A percentile compares a stretch with the other conserved stretches of the same genome.
Conservation (phyloP, 2,888 invertebrate species). For the Perizoma affinitatum region DNA sequence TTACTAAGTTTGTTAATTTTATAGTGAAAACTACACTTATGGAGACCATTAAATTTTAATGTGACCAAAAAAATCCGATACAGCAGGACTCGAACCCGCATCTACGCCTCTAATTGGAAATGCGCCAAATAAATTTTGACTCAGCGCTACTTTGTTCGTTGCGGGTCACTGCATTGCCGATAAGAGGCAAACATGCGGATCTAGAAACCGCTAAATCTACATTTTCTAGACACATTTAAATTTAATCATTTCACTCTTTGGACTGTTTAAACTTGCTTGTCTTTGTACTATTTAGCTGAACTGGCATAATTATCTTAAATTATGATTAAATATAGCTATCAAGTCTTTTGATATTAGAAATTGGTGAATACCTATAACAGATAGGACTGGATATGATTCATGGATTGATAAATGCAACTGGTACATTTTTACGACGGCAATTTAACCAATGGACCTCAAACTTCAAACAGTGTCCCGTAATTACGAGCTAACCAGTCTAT, state of each 20-base stretch:
- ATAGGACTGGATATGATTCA: constrained; percentile 19
- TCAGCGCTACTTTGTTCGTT: too few relatives aligned
- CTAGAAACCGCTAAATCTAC: too few relatives aligned
- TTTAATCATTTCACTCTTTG: constrained; percentile 12
- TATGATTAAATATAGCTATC: constrained; percentile 26
- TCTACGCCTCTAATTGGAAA: too few relatives aligned
- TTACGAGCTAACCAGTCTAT: too few relatives aligned
- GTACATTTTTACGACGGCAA: constrained; percentile 5
- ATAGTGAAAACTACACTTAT: too few relatives aligned
- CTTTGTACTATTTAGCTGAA: constrained; percentile 27
- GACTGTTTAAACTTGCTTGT: constrained; percentile 14
- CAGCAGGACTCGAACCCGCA: too few relatives aligned
- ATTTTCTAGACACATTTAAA: too few relatives aligned
- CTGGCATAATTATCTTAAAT: constrained; percentile 17
- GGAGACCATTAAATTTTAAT: too few relatives aligned
- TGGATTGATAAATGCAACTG: constrained; percentile 21
- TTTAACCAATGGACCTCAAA: constrained; percentile 9
- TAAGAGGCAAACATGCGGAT: too few relatives aligned
- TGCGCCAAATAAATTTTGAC: too few relatives aligned
- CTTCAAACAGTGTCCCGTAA: neutral
- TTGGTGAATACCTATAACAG: constrained; percentile 17
- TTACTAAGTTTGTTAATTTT: neutral
- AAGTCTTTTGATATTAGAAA: constrained; percentile 27
- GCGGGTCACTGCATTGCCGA: too few relatives aligned
- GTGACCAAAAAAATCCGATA: too few relatives aligned